Conservation (phyloP, 2,113 vertebrate genomes). For the Bufo gargarizans region DNA sequence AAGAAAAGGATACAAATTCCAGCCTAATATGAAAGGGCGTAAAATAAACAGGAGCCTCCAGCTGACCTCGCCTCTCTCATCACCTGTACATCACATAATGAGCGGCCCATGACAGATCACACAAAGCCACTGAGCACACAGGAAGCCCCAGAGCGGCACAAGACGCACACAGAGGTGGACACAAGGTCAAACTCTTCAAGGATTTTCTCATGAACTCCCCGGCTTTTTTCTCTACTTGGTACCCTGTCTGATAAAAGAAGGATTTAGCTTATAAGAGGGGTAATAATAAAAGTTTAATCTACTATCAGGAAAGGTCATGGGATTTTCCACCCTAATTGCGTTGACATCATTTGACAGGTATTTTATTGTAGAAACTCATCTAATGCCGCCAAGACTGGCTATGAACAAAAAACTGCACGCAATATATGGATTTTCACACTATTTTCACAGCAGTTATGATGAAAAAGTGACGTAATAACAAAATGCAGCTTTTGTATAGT, state of each 20-base stretch:
- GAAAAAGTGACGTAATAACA: not conserved
- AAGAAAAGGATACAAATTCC: slow-evolving; percentile 48
- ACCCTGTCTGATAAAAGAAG: slow-evolving; percentile 26
- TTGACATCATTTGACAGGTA: slow-evolving; percentile 2
- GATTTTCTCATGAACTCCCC: slow-evolving; percentile 50
- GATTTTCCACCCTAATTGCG: not conserved
- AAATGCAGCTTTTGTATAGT: not conserved
- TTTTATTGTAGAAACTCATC: not conserved
- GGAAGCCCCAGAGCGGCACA: slow-evolving; percentile 46
- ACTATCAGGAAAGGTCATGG: slow-evolving; percentile 25
- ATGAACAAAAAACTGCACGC: not conserved
- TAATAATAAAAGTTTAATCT: slow-evolving; percentile 33
- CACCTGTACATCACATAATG: slow-evolving; percentile 56
- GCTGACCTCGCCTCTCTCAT: slow-evolving; percentile 56
- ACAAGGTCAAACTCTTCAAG: slow-evolving; percentile 48
- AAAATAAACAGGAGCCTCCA: slow-evolving; percentile 46
- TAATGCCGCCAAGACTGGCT: not conserved
- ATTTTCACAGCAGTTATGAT: not conserved
- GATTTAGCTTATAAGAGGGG: slow-evolving; percentile 36
- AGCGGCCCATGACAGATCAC: slow-evolving; percentile 49
- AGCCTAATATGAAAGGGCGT: slow-evolving; percentile 22
- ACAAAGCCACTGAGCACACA: slow-evolving; percentile 44
- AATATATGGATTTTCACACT: too few relatives aligned
- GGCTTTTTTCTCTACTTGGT: not conserved
- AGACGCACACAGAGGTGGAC: slow-evolving; percentile 25